Evolutionary conservation across 1,140 invertebrate genomes (phyloP).

Genomic region (Colletes latitarsis): DNA sequence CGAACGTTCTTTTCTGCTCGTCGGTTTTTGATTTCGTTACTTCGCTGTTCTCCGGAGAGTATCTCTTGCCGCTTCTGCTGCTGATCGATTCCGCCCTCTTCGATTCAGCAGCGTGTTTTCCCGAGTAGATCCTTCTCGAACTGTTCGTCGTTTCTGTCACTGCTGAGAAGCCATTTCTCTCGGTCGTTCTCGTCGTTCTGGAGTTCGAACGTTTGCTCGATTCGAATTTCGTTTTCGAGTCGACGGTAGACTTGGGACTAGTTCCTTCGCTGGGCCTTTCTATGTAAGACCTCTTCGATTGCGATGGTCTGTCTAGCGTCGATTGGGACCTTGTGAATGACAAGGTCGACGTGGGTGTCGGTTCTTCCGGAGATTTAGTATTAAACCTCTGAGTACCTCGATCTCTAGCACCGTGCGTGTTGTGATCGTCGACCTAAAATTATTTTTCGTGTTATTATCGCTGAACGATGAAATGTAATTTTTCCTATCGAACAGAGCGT

Average conservation of each 20-base stretch:
- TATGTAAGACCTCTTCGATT: not conserved
- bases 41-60: slow-evolving; percentile 1
- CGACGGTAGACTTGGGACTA: not conserved
- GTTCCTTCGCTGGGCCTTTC: not conserved
- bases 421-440: slow-evolving; percentile 69
- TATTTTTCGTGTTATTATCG: not conserved
- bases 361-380: slow-evolving; percentile 60
- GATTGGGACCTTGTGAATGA: slow-evolving; percentile 18
- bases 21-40: not conserved
- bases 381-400: slow-evolving; percentile 69
- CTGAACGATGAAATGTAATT: no score
- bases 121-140: not conserved
- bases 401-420: slow-evolving; percentile 47
- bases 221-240: not conserved
- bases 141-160: not conserved
- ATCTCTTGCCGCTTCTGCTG: slow-evolving; percentile 29
- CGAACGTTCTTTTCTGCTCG: slow-evolving; percentile 3
- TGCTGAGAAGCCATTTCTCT: not conserved
- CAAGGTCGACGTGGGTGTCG: slow-evolving; percentile 41
- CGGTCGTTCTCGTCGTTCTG: not conserved
- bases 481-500: no score
- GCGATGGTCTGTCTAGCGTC: slow-evolving; percentile 9
- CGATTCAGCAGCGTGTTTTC: not conserved
- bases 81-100: not conserved
- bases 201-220: not conserved